Evolutionary conservation across 2,888 invertebrate genomes (phyloP), one percentile per base, ranked within the genome.

Genomic region (Monochamus alternatus): DNA sequence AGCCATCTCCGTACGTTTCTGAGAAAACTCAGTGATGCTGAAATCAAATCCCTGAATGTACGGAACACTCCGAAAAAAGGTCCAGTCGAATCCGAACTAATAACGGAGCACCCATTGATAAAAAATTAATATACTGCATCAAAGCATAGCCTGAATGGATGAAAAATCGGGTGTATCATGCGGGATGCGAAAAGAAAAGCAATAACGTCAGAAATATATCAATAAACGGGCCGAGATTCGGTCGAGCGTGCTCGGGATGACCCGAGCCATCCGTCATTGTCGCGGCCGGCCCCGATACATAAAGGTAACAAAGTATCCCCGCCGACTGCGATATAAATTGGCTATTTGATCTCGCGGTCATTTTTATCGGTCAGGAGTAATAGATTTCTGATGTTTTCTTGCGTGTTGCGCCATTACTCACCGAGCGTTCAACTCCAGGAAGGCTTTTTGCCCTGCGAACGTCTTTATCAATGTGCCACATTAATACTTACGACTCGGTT

Each of bases 281-380:
- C 85, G 76, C 67, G 75, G 72, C 80, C 81, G 81, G 81, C 82
- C 82, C 80, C 80, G 83, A 84, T 85, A 84, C 84, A 84, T 83
- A 84, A 85, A 84, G 84, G 84, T 85, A 84, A 84, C 84, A 83
- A 84, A 83, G 82, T 85, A 83, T 84, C 83, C 80, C 75, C 80
- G 80, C 77, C 80, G 75, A 74, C 78, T 75, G 78, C 78, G 80
- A 84, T 86, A 85, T 85, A 86, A 85, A 85, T 85, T 85, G 84
- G 83, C 84, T 82, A 85, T 85, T 85, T 85, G 86, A 85, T 85
- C 85, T 85, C 78, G 70, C 81, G 79, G 80, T 81, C 84, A 86
- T 85, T 85, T 85, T 86, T 85, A 85, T 84, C 84, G 82, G 83
- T 84, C 84, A 79, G 77, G 14, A 79, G 80, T 85, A 84, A 84